Evolutionary conservation across 37 sponge, comb jelly and placozoan genomes (phyloP), one percentile per base, ranked within the genome.

Genomic region (Ephydatia muelleri): DNA sequence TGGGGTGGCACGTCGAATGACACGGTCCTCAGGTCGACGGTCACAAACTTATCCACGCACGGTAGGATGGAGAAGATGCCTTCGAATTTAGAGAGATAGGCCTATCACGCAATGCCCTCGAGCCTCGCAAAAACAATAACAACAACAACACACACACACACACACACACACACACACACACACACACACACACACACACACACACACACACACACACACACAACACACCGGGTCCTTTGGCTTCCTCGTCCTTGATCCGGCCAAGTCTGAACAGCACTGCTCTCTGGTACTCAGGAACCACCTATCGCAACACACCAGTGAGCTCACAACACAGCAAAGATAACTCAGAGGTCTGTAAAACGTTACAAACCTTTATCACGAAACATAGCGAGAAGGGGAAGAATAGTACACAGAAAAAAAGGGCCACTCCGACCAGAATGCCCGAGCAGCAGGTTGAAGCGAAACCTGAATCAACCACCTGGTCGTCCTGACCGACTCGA

Each of bases 1-100:
- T 97, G 97, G 34, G 97, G 97, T 0, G 97, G 95, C 16, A 97
- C 93, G 47, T 97, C 97, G 84, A 97, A 97, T 3, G 95, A 91
- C 25, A 85, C 74, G 14, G 95, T 91, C 19, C 97, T 75, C 79
- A 91, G 75, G 77, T 97, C 97, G 25, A 97, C 89, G 0, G 76
- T 73, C 21, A 65, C 36, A 32, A 90, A 85, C 79, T 83, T 73
- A 76, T 97, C 97, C 22, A 88, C 85, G 83, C 97, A 97, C 22
- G 97, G 97, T 9, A 97, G 64, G 73, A 95, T 83, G 82, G 82
- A 87, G 86, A 97, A 90, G 67, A 91, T 77, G 0, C 97, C 97
- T 89, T 40, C 8, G 47, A 8, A n/a, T n/a, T 43, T 4, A 43
- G 8, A 8, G 47, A 11, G 8, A 43, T 8, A 8, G 8, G n/a